Base-by-base conservation (phyloP, 1,140 invertebrate genomes). In the Lanistes nyassanus region DNA sequence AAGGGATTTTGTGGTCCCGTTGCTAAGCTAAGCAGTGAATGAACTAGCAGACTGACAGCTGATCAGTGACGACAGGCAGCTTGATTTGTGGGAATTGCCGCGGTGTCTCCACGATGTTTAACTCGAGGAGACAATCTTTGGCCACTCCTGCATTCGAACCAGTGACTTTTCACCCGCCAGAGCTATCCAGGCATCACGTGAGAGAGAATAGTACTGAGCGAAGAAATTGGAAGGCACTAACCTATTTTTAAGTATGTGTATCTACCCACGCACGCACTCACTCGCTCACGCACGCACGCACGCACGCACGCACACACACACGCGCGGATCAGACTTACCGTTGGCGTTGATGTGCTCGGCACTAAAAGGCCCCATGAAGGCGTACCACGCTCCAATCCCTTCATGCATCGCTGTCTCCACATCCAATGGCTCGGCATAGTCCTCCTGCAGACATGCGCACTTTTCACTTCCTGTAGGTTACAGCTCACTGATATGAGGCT, bases 321-420 rank as follows among this genome's bases (percentile, higher is more conserved):
- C 13, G 21, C 4, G 56, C 4, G 21, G 56, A 58, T 5, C 56
- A 58, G 23, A 60, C 72, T 76, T 74, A 85, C 81, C 81, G 34
- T 80, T 80, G 34, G 96, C 96, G 90, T 99, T 98, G 31, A 99
- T 91, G 90, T 97, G 96, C 5, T 95, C 94, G 0, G 96, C 97
- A 91, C 98, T 96, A 64, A 98, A 91, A 2, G 96, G 94, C 26
- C 97, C 97, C 34, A 98, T 90, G 87, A 98, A 98, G 6, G 97
- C 96, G 86, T 98, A 99, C 72, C 97, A 91, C 92, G 95, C 94
- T 23, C 97, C 97, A 9, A 99, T 91, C 39, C 97, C 97, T 87
- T 97, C 94, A 16, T 94, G 95, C 93, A 99, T 98, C 0, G 98
- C 95, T 80, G 93, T 94, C 80, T 99, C 97, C 16, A 98, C 91